phyloP scores from a whole-genome alignment of 2,888 invertebrate species.

The Melipona bicolor region DNA sequence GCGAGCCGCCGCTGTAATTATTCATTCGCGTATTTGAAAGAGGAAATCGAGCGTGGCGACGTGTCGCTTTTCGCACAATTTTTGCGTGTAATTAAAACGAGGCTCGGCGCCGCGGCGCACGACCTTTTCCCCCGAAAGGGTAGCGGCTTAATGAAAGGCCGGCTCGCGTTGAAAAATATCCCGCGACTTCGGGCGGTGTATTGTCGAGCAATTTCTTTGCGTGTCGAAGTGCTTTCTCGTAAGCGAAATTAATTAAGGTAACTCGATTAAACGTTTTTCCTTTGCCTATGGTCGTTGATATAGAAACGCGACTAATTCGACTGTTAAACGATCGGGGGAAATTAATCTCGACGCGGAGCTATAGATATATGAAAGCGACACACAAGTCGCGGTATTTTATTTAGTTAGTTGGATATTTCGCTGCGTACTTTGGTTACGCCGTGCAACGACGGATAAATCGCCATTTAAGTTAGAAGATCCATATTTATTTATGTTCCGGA shows the following conservation, averaged over 20 bases:
- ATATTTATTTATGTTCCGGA: too few species aligned
- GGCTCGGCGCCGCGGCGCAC: not conserved
- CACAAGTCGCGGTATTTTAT: too few species aligned
- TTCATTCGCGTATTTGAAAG: constrained; percentile 15
- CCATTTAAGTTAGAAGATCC: too few species aligned
- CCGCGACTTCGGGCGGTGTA: not conserved
- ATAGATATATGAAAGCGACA: not conserved
- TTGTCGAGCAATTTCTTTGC: constrained; percentile 9
- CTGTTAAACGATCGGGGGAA: not conserved
- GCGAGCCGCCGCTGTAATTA: constrained; percentile 14
- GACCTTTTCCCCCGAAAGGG: constrained; percentile 8
- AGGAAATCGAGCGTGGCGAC: constrained; percentile 31
- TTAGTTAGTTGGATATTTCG: too few species aligned
- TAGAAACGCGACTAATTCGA: too few species aligned
- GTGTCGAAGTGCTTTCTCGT: constrained; percentile 8
- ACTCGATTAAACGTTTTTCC: not conserved
- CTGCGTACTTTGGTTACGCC: too few species aligned
- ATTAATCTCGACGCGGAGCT: not conserved
- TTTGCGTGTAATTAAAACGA: constrained; percentile 41
- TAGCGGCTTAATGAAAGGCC: constrained; percentile 29
- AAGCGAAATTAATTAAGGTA: constrained; percentile 18
- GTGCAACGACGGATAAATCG: too few species aligned
- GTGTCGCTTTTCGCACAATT: constrained; percentile 16
- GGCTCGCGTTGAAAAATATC: constrained; percentile 34
- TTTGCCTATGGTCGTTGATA: not conserved